A percentile compares a stretch with the other conserved stretches of the same genome.
These are phyloP conservation scores for Zaprionus davidi DNA, from an alignment of 1,140 invertebrate genomes.

Conservation along the genomic window DNA sequence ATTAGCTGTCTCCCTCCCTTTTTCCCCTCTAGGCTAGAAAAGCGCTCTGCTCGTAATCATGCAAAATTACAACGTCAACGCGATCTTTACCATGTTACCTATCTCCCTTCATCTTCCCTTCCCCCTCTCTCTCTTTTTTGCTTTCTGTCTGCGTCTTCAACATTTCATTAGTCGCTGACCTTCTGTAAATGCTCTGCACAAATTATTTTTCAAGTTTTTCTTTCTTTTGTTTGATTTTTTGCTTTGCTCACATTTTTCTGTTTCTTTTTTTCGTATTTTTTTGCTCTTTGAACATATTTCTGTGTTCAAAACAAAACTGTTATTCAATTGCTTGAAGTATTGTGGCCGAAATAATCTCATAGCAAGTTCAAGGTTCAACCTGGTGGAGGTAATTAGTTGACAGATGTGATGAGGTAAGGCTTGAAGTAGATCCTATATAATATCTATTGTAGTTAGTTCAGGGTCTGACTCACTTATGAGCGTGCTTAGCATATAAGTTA, in stretches of 20 bases:
- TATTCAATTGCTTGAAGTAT: slow-evolving; percentile 42
- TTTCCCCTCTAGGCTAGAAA: slow-evolving; percentile 12
- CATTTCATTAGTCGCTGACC: slow-evolving; percentile 59
- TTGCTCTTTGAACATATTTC: not conserved
- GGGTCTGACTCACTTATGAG: not conserved
- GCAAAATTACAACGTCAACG: slow-evolving; percentile 74
- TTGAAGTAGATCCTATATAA: not conserved
- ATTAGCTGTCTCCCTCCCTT: not conserved
- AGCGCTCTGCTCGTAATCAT: slow-evolving; percentile 49
- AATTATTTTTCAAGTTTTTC: slow-evolving; percentile 34
- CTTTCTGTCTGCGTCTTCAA: slow-evolving; percentile 36
- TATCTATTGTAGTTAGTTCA: not conserved
- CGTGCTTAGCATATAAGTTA: not conserved
- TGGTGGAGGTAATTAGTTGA: slow-evolving; percentile 13
- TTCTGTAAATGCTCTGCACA: slow-evolving; percentile 31
- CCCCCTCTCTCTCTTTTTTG: not conserved
- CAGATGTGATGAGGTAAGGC: not conserved
- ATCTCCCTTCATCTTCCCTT: not conserved
- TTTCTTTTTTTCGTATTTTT: slow-evolving; percentile 11
- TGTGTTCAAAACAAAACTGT: slow-evolving; percentile 14
- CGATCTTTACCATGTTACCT: slow-evolving; percentile 41
- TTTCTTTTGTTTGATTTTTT: slow-evolving; percentile 37
- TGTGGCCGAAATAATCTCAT: slow-evolving; percentile 40
- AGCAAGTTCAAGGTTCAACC: slow-evolving; percentile 63
- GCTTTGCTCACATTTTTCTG: slow-evolving; percentile 41